Evolutionary conservation across 2,888 invertebrate genomes (phyloP), one percentile per base, ranked within the genome.

Genomic region (Drosophila dives): DNA sequence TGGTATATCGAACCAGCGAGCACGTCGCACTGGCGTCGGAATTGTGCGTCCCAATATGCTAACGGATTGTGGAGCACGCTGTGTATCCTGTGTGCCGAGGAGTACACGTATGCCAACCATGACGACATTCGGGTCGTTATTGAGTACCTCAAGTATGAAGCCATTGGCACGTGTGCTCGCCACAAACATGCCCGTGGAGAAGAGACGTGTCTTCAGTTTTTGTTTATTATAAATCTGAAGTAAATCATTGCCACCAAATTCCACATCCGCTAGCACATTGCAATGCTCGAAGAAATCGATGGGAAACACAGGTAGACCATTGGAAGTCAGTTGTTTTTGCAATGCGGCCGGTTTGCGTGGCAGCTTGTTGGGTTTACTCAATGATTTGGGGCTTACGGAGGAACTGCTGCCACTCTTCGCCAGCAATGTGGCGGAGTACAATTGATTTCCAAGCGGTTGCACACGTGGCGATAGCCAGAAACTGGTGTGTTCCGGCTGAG

Each of bases 271-370:
- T 95, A 99, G 96, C 12, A 96, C 95, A 63, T 97, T 96, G 92
- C 98, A 98, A 91, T 98, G 97, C 92, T 99, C 99, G 93, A 99
- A 99, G 94, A 99, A 99, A 92, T 99, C 99, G 42, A 98, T 96
- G 0, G 99, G 98, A 93, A 99, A 98, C 45, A 95, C 94, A 0
- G 97, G 95, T 6, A 79, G 74, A 0, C 91, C 91, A 15, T 86
- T 91, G 2, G 90, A 69, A 0, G 86, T 80, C 17, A 81, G 38
- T 17, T 86, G 94, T 85, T 96, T 95, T 40, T 95, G 95, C 15
- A 70, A 62, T 5, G 68, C 69, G 34, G 50, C 66, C 4, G 74
- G 49, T 66, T 87, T 90, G 0, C 83, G 77, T n/a, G 77, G 64
- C 11, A 75, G 5, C 62, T 90, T 90, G 34, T 82, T 76, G 8